Evolutionary conservation across 1,140 invertebrate species (phyloP), one percentile per base, ranked within the genome.

Genomic region (Conus ventricosus): DNA sequence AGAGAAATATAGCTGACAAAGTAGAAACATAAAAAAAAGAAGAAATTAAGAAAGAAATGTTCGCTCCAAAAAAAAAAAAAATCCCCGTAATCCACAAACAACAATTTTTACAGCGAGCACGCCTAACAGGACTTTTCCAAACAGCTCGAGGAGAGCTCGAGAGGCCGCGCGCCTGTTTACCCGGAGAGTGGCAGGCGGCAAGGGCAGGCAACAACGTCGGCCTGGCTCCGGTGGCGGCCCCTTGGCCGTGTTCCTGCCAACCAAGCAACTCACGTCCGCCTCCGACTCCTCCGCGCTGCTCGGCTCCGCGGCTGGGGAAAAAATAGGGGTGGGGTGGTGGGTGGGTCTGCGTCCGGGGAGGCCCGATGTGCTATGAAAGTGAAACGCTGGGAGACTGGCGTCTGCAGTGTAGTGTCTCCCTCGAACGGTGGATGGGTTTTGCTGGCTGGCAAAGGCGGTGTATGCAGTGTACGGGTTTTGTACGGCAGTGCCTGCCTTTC

Each of bases 161-260:
- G 67, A 71, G 67, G 67, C 67, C 67, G 67, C 67, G 17, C 17
- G 67, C 67, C 67, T 71, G 67, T 71, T 71, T 71, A 71, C 67
- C 67, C 67, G 67, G 67, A 11, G 67, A 71, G 67, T 71, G 67
- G 67, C 67, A 23, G 67, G 67, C 11, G 67, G 67, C 67, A 71
- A n/a, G 67, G 67, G 67, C 67, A 71, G 67, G 67, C 67, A 71
- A 71, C 67, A 11, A 71, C 67, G 67, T 13, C 67, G 6, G 67
- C 67, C 23, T 71, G 67, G 67, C 67, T 71, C 67, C 67, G 13
- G 6, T 23, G 13, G 13, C 20, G 13, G 11, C 67, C 67, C 67
- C 23, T 71, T 23, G 67, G 11, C 67, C 67, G 13, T 71, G 60
- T 63, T 71, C 67, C 20, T 71, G 67, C 67, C 67, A 71, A 71